Base-by-base conservation (phyloP, 1,140 invertebrate genomes). In the Triops cancriformis region DNA sequence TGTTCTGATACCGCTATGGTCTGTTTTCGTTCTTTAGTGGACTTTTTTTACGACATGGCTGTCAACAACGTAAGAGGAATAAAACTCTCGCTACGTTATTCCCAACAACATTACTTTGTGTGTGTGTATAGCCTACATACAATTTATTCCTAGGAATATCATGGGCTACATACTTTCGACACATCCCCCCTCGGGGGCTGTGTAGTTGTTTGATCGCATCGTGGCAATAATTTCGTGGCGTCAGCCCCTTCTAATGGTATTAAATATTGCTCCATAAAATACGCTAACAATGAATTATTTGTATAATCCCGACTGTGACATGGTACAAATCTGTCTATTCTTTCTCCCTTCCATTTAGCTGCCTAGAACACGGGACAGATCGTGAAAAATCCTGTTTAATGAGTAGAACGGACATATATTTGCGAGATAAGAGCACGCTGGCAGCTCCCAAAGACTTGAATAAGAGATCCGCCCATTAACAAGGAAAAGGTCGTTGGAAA, bases 261-360 rank as follows among this genome's bases (percentile, higher is more conserved):
- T 43, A 43, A 76, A 43, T 37, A 37, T 27, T 76, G 31, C 45
- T 26, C 45, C 12, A 43, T 43, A 43, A 76, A 43, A 43, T 76
- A 76, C 45, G 23, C 14, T 27, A 26, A 43, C 23, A 41, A 43
- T 9, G 41, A 76, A 18, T 43, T 76, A 76, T 76, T 23, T 76
- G 12, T 43, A 76, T 76, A 76, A 43, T n/a, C 45, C n/a, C 31
- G 23, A 4, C n/a, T 76, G 45, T 76, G 45, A 27, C 41, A 43
- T 26, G 26, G 45, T 43, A 76, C 42, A 43, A 27, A 76, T 51
- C 41, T 43, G 45, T 43, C 41, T 43, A 76, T 43, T 43, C 42
- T 43, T 43, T 74, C 12, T 6, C 51, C 51, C 51, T 23, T 23
- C 23, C 51, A n/a, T 64, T 64, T 14, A 64, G 51, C 51, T 64